phyloP scores from a whole-genome alignment of 2,888 invertebrate genomes.

The Cantharis lateralis region DNA sequence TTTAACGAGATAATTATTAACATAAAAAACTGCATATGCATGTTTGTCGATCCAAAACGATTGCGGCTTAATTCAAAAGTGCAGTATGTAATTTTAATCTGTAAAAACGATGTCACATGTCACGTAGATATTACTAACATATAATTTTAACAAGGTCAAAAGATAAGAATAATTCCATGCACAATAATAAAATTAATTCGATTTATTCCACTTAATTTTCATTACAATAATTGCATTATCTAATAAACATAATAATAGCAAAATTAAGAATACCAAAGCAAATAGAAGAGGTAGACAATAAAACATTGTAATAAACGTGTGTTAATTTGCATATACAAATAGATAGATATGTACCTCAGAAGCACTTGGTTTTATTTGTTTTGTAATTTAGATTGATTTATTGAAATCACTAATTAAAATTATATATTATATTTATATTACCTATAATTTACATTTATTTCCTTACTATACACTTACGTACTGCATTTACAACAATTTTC shows the following conservation, averaged over 20 bases:
- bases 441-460: not conserved
- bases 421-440: not conserved
- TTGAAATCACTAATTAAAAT: constrained; percentile 10
- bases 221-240: not conserved
- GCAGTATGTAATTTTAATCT: constrained; percentile 22
- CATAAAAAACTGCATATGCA: constrained; percentile 23
- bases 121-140: constrained; percentile 29
- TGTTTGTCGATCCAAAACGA: constrained; percentile 19
- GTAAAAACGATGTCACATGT: constrained; percentile 31
- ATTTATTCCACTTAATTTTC: constrained; percentile 1
- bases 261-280: not conserved
- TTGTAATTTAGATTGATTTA: constrained; percentile 17
- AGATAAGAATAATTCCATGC: constrained; percentile 35
- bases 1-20: constrained; percentile 20
- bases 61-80: constrained; percentile 24
- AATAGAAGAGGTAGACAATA: not conserved
- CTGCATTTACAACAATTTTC: not conserved
- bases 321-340: constrained; percentile 15
- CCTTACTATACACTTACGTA: not conserved
- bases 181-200: constrained; percentile 6
- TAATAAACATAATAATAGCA: not conserved
- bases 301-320: constrained; percentile 6
- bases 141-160: constrained; percentile 27
- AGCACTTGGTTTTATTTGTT: constrained; percentile 4
- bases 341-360: not conserved